phyloP scores from a whole-genome alignment of 2,888 invertebrate genomes.

The Drosophila nigricruria region DNA sequence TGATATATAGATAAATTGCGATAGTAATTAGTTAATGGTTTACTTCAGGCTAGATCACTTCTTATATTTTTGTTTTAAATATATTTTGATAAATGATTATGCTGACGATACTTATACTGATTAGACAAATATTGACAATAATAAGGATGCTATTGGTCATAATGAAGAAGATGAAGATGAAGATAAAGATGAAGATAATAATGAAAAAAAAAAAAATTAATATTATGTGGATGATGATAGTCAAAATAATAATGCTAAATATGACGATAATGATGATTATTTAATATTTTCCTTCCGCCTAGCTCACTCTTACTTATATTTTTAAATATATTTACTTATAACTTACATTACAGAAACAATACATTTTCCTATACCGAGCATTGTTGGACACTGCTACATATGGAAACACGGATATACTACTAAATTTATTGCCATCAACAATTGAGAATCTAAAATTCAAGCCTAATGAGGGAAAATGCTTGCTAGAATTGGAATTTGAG shows the following conservation, averaged over 20 bases:
- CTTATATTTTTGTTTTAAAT: too few species aligned
- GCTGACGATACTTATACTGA: neutral
- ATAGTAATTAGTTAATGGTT: too few species aligned
- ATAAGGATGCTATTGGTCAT: too few species aligned
- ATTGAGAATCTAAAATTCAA: conserved; percentile 91
- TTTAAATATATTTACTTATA: neutral
- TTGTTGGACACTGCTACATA: conserved; percentile 96
- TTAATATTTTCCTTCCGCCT: neutral
- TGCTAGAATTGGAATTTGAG: conserved; percentile 94
- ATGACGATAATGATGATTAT: neutral
- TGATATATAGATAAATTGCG: too few species aligned
- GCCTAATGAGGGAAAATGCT: conserved; percentile 89
- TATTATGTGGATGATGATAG: neutral
- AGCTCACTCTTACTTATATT: too few species aligned
- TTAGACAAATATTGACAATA: neutral
- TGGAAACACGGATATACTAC: conserved; percentile 95
- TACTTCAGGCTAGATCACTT: too few species aligned
- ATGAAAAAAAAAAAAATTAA: neutral
- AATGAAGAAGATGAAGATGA: too few species aligned
- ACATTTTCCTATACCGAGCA: conserved; percentile 97
- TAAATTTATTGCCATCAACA: conserved; percentile 89
- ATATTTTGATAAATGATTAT: too few species aligned
- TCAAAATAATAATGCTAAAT: neutral
- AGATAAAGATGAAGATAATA: neutral
- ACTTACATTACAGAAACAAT: conserved; percentile 91